A percentile compares a stretch with the other conserved stretches of the same genome.
Conservation (phyloP, 2,797 vertebrate species). For the Octomys mimax region DNA sequence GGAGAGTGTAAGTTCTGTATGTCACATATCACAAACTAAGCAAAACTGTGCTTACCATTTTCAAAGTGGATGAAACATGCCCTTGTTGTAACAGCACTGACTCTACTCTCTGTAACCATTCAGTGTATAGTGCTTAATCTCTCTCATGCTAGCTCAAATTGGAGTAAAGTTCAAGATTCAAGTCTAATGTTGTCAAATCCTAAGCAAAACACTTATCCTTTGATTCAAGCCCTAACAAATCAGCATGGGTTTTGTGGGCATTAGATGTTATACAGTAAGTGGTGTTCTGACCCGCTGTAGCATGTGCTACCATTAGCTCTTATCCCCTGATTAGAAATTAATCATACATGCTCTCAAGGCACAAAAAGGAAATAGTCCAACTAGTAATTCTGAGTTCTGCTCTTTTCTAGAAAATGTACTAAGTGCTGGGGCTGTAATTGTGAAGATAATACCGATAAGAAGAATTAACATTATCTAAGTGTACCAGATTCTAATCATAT, state of each 20-base stretch:
- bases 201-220: background rate
- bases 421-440: background rate
- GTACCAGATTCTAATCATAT: background rate
- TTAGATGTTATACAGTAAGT: background rate
- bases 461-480: background rate
- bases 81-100: background rate
- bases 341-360: background rate
- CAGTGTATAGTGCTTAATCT: background rate
- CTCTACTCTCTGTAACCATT: background rate
- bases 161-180: background rate
- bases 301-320: background rate
- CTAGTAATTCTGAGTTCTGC: background rate
- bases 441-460: background rate
- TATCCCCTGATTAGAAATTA: background rate
- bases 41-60: background rate
- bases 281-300: background rate
- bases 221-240: background rate
- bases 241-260: background rate
- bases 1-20: background rate
- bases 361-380: background rate
- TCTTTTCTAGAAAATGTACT: background rate
- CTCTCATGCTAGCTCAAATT: background rate
- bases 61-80: background rate
- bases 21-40: background rate
- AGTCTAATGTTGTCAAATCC: background rate